phyloP scores from a whole-genome alignment of 2,888 invertebrate species.

The Chalcis sispes region DNA sequence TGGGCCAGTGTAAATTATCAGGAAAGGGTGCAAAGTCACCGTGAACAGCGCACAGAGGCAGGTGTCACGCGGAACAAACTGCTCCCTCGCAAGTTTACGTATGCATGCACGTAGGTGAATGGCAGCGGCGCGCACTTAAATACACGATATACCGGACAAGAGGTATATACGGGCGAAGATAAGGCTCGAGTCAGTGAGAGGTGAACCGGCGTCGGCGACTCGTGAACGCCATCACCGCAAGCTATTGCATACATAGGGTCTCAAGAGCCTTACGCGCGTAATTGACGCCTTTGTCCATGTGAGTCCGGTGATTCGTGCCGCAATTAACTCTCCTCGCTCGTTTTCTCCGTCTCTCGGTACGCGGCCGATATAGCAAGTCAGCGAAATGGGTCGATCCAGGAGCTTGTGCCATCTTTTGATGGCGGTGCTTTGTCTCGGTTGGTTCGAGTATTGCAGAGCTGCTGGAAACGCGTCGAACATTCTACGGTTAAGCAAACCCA shows the following conservation, averaged over 20 bases:
- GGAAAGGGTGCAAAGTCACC: not conserved
- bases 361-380: not conserved
- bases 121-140: slow-evolving; percentile 16
- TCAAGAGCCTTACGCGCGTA: not conserved
- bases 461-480: slow-evolving; percentile 60
- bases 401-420: not conserved
- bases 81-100: not conserved
- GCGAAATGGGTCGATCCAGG: not conserved
- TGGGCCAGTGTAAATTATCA: not conserved
- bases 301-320: not conserved
- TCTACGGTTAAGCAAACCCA: slow-evolving; percentile 55
- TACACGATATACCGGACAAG: not conserved
- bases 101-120: slow-evolving; percentile 39
- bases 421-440: too few species aligned
- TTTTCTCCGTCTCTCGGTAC: not conserved
- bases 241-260: too few species aligned
- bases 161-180: slow-evolving; percentile 29
- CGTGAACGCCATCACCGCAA: not conserved
- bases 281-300: not conserved
- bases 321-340: too few species aligned
- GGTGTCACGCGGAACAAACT: not conserved
- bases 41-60: slow-evolving; percentile 4
- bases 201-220: slow-evolving; percentile 45
- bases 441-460: not conserved
- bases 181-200: slow-evolving; percentile 48